phyloP scores from a whole-genome alignment of 2,797 vertebrate genomes.

The Oophaga sylvatica region DNA sequence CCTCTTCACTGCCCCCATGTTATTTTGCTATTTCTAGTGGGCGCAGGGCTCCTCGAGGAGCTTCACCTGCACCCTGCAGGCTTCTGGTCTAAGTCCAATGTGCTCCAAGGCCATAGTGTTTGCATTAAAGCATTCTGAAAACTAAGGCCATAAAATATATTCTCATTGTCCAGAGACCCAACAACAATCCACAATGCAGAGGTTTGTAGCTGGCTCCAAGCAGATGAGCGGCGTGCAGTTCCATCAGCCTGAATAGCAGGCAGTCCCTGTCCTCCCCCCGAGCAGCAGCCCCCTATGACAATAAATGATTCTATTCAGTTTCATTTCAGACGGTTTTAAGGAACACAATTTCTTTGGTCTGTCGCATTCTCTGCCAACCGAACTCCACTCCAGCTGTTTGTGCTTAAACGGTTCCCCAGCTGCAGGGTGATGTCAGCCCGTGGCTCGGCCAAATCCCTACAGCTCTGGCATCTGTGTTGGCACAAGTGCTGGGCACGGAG shows the following conservation, averaged over 20 bases:
- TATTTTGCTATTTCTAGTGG: not conserved
- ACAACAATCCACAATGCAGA: not conserved
- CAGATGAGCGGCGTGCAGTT: too few relatives aligned
- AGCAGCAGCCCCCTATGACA: conserved; percentile 1
- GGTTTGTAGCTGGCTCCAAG: not conserved
- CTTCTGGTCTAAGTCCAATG: too few relatives aligned
- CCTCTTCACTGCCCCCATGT: not conserved
- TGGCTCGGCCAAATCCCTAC: conserved; percentile 35
- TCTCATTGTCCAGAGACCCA: too few relatives aligned
- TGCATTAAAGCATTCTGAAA: not conserved
- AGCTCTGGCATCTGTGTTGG: conserved; percentile 11
- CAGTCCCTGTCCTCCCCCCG: too few relatives aligned
- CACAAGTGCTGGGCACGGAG: conserved; percentile 43
- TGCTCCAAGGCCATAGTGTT: not conserved
- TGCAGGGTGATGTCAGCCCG: conserved; percentile 32
- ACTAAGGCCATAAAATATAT: not conserved
- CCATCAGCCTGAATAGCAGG: not conserved
- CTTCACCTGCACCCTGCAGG: not conserved
- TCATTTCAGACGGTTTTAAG: conserved; percentile 8
- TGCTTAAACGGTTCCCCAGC: not conserved
- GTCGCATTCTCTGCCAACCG: conserved; percentile 11
- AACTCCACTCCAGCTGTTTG: conserved; percentile 40
- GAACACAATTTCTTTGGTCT: conserved; percentile 25
- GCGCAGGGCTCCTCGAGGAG: not conserved
- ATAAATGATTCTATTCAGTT: conserved; percentile 23